Evolutionary conservation across 2,797 vertebrate species (phyloP), one percentile per base, ranked within the genome.

Genomic region (Lithobates sylvaticus): DNA sequence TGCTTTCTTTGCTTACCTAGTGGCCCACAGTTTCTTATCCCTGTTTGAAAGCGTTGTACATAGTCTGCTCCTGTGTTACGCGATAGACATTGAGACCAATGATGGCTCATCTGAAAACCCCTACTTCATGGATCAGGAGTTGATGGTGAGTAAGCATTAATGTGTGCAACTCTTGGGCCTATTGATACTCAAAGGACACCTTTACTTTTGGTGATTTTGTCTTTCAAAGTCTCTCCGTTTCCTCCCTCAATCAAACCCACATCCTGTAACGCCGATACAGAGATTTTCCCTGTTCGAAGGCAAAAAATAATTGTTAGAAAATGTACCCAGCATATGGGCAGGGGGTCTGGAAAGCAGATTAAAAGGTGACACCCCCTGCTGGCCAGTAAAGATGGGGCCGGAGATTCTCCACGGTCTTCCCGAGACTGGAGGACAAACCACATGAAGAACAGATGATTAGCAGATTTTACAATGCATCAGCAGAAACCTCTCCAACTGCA

Each of bases 61-160:
- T 54, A 89, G 89, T 15, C 87, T 93, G 9, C 91, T 95, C 84
- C 89, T 96, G 90, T 96, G 95, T 81, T 94, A 94, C 86, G 91
- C 92, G 84, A 32, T 94, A 81, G 95, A 96, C 79, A 90, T 94
- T 90, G 93, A 94, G 91, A 95, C 93, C 69, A 95, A 96, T 27
- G 92, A 95, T 36, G 95, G 95, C 27, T 94, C 94, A 0, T 34
- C 92, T 77, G 93, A 93, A 83, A 94, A 92, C 76, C 95, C 95
- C 0, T 95, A 94, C 87, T 94, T 95, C 0, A 88, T 94, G 93
- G 94, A 96, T 85, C 92, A 91, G 29, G 93, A 94, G 9, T 89
- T 95, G 78, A 89, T 93, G 95, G 95, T 96, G 92, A 95, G 91
- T 68, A 36, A 5, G 2, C n/a, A 21, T 54, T 61, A 3, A 23